These are phyloP conservation scores for Ichneumoninae sp. DNA, from an alignment of 2,888 invertebrate species.

Conservation along the genomic window DNA sequence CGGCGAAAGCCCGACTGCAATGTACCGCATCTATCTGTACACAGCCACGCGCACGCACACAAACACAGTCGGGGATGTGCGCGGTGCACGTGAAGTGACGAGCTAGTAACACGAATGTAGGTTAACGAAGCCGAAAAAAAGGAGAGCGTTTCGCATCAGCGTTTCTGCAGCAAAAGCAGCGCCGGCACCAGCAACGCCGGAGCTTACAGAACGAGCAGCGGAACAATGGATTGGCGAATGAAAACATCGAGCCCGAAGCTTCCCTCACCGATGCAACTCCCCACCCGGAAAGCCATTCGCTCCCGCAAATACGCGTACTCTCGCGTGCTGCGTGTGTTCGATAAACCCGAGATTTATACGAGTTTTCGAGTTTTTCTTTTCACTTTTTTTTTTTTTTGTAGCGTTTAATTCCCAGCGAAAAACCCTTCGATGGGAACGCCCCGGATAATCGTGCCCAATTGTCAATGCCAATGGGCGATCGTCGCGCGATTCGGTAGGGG, in stretches of 20 bases:
- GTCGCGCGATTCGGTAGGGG: neutral
- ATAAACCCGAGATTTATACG: conserved; percentile 35
- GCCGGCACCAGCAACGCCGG: conserved; percentile 30
- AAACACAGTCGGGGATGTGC: neutral
- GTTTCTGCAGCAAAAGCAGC: conserved; percentile 69
- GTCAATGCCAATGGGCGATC: conserved; percentile 14
- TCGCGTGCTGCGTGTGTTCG: conserved; percentile 22
- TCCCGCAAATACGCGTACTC: conserved; percentile 31
- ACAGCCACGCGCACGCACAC: neutral
- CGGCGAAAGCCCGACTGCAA: conserved; percentile 22
- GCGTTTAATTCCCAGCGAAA: conserved; percentile 15
- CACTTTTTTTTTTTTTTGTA: neutral
- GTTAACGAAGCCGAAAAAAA: conserved; percentile 78
- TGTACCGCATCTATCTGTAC: conserved; percentile 16
- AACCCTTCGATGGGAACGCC: neutral
- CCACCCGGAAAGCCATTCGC: neutral
- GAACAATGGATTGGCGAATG: conserved; percentile 74
- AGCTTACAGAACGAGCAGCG: conserved; percentile 70
- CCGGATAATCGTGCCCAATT: conserved; percentile 39
- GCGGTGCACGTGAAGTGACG: conserved; percentile 46
- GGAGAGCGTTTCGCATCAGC: conserved; percentile 77
- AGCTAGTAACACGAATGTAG: conserved; percentile 74
- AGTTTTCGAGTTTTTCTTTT: conserved; percentile 23
- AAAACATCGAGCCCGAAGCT: conserved; percentile 71
- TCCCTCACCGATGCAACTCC: conserved; percentile 26